phyloP scores from a whole-genome alignment of 2,888 invertebrate genomes.

The Xestia xanthographa region DNA sequence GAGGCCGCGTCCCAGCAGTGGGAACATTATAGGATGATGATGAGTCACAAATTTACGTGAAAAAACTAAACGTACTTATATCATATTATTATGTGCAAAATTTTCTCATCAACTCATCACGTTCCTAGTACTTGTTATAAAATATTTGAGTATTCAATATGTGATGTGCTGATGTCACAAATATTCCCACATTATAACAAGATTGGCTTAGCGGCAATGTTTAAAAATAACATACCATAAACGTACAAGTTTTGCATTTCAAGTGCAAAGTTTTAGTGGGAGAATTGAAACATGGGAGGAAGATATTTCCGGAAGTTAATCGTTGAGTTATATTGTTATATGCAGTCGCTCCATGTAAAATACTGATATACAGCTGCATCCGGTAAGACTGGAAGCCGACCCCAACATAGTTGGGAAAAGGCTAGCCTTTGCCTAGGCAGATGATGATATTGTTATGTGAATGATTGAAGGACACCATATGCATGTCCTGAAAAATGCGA shows the following conservation, averaged over 20 bases:
- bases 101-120: conserved; percentile 46
- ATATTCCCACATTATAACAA: conserved; percentile 59
- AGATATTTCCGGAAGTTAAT: not conserved
- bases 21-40: no score
- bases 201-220: not conserved
- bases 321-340: not conserved
- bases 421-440: no score
- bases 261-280: not conserved
- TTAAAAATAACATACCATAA: conserved; percentile 34
- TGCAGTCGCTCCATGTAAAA: not conserved
- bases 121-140: conserved; percentile 10
- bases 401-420: not conserved
- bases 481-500: not conserved
- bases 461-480: no score
- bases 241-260: conserved; percentile 42
- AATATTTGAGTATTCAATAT: conserved; percentile 58
- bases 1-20: no score
- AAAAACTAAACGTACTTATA: not conserved
- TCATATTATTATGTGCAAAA: no score
- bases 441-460: no score
- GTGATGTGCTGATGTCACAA: conserved; percentile 59
- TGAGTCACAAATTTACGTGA: conserved; percentile 28
- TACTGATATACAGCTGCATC: not conserved
- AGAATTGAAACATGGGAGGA: not conserved
- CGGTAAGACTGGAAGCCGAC: not conserved